Evolutionary conservation across 2,888 invertebrate genomes (phyloP).

Genomic region (Chrysodeixis includens): DNA sequence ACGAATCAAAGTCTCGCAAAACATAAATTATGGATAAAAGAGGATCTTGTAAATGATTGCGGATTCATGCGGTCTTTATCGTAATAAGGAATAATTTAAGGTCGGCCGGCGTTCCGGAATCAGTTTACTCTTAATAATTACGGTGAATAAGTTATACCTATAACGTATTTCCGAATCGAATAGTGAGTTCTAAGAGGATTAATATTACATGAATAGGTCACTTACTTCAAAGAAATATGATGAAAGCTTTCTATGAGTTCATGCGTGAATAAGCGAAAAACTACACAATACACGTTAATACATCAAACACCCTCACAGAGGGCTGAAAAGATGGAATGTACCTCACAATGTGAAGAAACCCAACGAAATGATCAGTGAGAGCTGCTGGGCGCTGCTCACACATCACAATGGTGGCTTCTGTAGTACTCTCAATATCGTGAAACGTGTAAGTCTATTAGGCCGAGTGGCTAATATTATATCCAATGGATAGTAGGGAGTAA

Average conservation of each 20-base stretch:
- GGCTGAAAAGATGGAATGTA: constrained; percentile 22
- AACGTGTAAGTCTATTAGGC: constrained; percentile 16
- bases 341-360: constrained; percentile 25
- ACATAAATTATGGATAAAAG: constrained; percentile 25
- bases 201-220: neutral
- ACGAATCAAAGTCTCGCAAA: constrained; percentile 30
- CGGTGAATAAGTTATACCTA: neutral
- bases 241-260: neutral
- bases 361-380: constrained; percentile 33
- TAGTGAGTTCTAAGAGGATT: neutral
- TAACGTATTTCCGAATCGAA: neutral
- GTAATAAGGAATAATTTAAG: neutral
- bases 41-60: neutral
- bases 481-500: neutral
- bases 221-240: constrained; percentile 1
- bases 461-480: neutral
- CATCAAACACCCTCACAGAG: constrained; percentile 13
- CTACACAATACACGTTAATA: constrained; percentile 6
- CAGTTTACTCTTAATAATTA: neutral
- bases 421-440: constrained; percentile 29
- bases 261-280: constrained; percentile 9
- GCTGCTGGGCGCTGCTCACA: constrained; percentile 40
- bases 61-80: neutral
- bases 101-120: neutral
- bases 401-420: constrained; percentile 57